Percentiles rank a stretch among this genome's conserved stretches.
These are phyloP conservation scores for Platyrinchus mystaceus DNA, from an alignment of 2,797 vertebrate genomes.

Conservation along the genomic window DNA sequence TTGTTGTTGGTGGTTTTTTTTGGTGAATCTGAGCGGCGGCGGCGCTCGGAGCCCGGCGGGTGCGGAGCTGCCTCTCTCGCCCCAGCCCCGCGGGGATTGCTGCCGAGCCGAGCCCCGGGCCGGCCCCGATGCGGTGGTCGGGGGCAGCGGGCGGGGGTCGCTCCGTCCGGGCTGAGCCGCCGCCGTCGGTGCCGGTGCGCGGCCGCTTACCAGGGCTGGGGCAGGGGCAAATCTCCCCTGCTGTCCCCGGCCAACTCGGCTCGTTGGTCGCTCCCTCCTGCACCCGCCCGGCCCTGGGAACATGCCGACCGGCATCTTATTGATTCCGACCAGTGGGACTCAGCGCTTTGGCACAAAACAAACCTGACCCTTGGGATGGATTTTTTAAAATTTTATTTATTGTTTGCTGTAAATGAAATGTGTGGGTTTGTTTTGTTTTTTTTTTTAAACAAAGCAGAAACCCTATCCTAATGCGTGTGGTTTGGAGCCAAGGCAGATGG, in stretches of 20 bases:
- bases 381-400: neutral
- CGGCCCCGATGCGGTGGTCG: neutral
- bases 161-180: neutral
- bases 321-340: neutral
- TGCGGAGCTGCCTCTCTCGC: neutral
- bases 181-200: neutral
- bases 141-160: neutral
- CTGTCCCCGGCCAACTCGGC: neutral
- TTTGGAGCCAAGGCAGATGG: neutral
- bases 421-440: no score
- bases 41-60: neutral
- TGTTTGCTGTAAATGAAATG: neutral
- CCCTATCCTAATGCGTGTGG: fast-evolving
- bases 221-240: neutral
- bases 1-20: no score
- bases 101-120: neutral
- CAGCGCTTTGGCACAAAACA: neutral
- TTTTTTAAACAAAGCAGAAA: neutral
- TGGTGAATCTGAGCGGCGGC: neutral
- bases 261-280: neutral
- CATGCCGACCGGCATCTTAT: neutral
- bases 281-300: neutral
- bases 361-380: neutral
- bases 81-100: neutral
- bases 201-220: neutral